Conservation (phyloP, 2,888 invertebrate genomes). For the Clitarchus hookeri region DNA sequence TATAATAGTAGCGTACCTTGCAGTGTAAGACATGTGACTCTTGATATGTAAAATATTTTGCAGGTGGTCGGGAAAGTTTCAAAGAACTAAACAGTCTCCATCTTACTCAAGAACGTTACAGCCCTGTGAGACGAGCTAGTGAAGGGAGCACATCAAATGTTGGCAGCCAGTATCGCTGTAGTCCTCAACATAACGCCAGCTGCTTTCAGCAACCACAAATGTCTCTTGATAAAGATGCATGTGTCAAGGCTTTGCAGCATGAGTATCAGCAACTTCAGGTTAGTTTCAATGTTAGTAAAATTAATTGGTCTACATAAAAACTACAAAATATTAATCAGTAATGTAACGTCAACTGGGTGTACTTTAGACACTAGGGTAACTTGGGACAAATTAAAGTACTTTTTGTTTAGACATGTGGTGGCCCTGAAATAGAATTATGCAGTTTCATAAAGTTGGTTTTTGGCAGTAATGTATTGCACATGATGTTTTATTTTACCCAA, state of each 20-base stretch:
- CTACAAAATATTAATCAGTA: too few species aligned
- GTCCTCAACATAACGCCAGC: conserved; percentile 47
- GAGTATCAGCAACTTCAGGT: conserved; percentile 82
- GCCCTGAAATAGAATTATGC: too few species aligned
- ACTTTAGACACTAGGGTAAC: too few species aligned
- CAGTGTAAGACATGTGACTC: too few species aligned
- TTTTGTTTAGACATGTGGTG: too few species aligned
- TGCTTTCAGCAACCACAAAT: conserved; percentile 32
- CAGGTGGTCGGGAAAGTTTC: conserved; percentile 61
- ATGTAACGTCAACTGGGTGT: too few species aligned
- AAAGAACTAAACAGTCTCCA: conserved; percentile 61
- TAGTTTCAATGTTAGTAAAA: conserved; percentile 31
- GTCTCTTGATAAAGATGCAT: conserved; percentile 45
- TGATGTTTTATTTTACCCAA: too few species aligned
- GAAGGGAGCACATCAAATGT: conserved; percentile 67
- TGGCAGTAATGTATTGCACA: too few species aligned
- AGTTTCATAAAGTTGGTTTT: too few species aligned
- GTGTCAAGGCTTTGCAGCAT: conserved; percentile 67
- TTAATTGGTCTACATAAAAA: not conserved
- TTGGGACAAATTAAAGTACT: too few species aligned
- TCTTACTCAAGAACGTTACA: conserved; percentile 74
- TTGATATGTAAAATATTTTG: conserved; percentile 26
- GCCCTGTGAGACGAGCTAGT: conserved; percentile 87
- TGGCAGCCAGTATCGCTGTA: conserved; percentile 62
- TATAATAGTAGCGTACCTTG: not conserved